A percentile compares a stretch with the other conserved stretches of the same genome.
These are phyloP conservation scores for Rhynchonycteris naso DNA, from an alignment of 2,797 vertebrate species.

Conservation along the genomic window DNA sequence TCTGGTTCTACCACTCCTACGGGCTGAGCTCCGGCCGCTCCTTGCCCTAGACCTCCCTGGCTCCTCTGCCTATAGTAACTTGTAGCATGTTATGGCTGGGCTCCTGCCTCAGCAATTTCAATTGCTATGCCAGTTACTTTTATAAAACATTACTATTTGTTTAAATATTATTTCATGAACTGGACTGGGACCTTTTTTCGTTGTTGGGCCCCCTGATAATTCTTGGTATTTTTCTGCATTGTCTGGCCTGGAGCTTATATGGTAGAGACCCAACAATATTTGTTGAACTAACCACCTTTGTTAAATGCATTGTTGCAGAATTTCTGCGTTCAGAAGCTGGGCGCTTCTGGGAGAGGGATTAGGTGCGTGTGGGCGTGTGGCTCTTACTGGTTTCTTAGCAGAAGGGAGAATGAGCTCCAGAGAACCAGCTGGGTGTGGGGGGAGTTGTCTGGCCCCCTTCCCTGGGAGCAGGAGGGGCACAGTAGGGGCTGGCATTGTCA, in stretches of 20 bases:
- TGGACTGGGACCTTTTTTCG: background rate
- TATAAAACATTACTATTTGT: background rate
- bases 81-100: background rate
- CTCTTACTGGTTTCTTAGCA: background rate
- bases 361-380: background rate
- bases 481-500: background rate
- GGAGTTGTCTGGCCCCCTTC: background rate
- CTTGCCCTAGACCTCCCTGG: background rate
- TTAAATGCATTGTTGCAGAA: background rate
- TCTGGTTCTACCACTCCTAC: background rate
- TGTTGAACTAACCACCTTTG: background rate
- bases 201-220: background rate
- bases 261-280: background rate
- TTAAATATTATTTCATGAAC: conserved; percentile 35
- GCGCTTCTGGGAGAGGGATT: background rate
- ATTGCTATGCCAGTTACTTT: conserved; percentile 33
- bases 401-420: background rate
- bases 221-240: background rate
- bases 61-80: background rate
- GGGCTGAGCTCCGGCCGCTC: fast-evolving
- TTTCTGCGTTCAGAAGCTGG: background rate
- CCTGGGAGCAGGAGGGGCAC: background rate
- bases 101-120: conserved; percentile 1
- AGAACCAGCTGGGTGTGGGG: background rate
- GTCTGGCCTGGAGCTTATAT: background rate